Evolutionary conservation across 2,113 vertebrate genomes (phyloP), one percentile per base, ranked within the genome.

Genomic region (Gallinago jamesoni): DNA sequence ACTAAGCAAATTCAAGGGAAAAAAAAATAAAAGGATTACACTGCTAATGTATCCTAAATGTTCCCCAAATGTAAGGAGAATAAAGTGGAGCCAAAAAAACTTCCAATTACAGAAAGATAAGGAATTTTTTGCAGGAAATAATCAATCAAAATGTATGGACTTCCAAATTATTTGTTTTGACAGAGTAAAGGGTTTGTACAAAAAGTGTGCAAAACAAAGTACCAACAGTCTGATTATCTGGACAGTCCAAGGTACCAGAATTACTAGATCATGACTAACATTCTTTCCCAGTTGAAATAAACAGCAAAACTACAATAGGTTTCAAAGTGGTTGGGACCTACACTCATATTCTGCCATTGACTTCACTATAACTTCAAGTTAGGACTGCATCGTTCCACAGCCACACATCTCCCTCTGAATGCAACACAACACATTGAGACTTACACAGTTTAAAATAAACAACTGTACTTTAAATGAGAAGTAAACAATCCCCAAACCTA

Each of bases 401-500:
- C 17, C 3, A 3, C 20, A 37, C 47, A 50, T 21, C 39, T 86
- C 63, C 43, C 27, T 64, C 2, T 1, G 3, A 78, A 72, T 8
- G 39, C 11, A 78, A 72, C 6, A 19, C 20, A 52, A 12, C 3
- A 25, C 3, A 50, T 0, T 17, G 31, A 66, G 31, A 59, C 3
- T 23, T 33, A 3, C 1, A 41, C 4, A 8, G 20, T 37, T 89
- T 73, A 23, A 68, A 31, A 35, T 41, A 79, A 80, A 6, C 28
- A 83, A 64, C 43, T 5, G 6, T 10, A 28, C 16, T 79, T 76
- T 47, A 55, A 89, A 2, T 55, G 25, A 67, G 43, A 56, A 10
- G 8, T 6, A 12, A 18, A 13, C 0, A 35, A 0, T 4, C 5
- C 3, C 22, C 30, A 35, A 62, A 96, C 98, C 97, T 94, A 99